Evolutionary conservation across 1,140 invertebrate species (phyloP), one percentile per base, ranked within the genome.

Genomic region (Lamellibrachia luymesi): DNA sequence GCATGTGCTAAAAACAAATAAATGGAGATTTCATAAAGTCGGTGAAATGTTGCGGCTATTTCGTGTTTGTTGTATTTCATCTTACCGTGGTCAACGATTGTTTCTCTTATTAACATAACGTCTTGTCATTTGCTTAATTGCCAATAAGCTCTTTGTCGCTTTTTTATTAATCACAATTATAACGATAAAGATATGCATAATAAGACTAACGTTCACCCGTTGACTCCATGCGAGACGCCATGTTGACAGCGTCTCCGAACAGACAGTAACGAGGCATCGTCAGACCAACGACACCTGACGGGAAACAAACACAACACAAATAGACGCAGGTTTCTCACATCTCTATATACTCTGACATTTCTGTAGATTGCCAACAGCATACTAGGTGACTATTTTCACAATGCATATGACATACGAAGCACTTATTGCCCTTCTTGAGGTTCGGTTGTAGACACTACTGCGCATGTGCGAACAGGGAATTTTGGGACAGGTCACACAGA

Each of bases 61-160:
- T 38, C 38, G 38, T 38, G 38, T 38, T 38, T 38, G 38, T 38
- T 38, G 38, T 38, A 38, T 38, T 38, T 38, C 38, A 38, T 38
- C 38, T 38, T 38, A 38, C 38, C 38, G 38, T 38, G 38, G 38
- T 38, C n/a, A n/a, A 1, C 17, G 17, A 90, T 90, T 90, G 17
- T 90, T n/a, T 22, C n/a, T 17, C 17, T 22, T 90, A 90, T 90
- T 90, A n/a, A 22, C 1, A 22, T 90, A 22, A 90, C 17, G 17
- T 90, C 80, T n/a, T 22, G 17, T 22, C 80, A 90, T 90, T 90
- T 1, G 17, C 1, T 90, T 90, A n/a, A 22, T n/a, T 90, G 17
- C 17, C 80, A 90, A 90, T 90, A 90, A 98, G 98, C 98, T 94
- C 98, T 98, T 95, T 98, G 98, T 94, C 98, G 98, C 93, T n/a